Base-by-base conservation (phyloP, 2,888 invertebrate genomes). In the Taphrorychus bicolor region DNA sequence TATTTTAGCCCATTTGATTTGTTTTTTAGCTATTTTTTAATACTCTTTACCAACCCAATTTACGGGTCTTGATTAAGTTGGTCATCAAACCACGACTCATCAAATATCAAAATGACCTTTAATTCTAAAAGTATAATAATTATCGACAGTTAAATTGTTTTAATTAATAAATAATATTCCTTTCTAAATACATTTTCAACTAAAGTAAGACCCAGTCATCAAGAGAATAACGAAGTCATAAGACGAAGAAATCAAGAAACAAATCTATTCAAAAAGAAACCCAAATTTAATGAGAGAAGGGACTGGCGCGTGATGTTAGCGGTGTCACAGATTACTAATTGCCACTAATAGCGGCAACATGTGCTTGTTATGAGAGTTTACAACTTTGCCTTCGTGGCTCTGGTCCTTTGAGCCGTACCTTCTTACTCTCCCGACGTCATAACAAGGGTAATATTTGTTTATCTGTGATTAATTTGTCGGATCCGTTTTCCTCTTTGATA, bases 321-420 rank as follows among this genome's bases (percentile, higher is more conserved):
- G 76, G 77, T 80, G 79, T 78, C 79, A 78, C 77, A 77, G 80
- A 80, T 80, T 81, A 80, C 81, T 81, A 81, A 81, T 81, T 81
- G 76, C 80, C 78, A 73, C 79, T 80, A 81, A 80, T 80, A 79
- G 76, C 75, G 79, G 79, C 76, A 77, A 74, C 80, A 80, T 79
- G 79, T 80, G 80, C 78, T 74, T 77, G 76, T 80, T 80, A 80
- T 79, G 77, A 78, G 79, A 80, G 80, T 80, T 80, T 79, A 78
- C 78, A 79, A 80, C 78, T 80, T 76, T 77, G 56, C 32, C 40
- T 22, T 60, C 60, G 53, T 53, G 59, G 16, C 60, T 23, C 42
- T 59, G 65, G 59, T 59, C 65, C 59, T 79, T 77, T 73, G 70
- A 71, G 72, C 75, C 71, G 64, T 75, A 74, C 74, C 70, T 76